These are phyloP conservation scores for Colius striatus DNA, from an alignment of 2,113 vertebrate genomes.

Conservation along the genomic window DNA sequence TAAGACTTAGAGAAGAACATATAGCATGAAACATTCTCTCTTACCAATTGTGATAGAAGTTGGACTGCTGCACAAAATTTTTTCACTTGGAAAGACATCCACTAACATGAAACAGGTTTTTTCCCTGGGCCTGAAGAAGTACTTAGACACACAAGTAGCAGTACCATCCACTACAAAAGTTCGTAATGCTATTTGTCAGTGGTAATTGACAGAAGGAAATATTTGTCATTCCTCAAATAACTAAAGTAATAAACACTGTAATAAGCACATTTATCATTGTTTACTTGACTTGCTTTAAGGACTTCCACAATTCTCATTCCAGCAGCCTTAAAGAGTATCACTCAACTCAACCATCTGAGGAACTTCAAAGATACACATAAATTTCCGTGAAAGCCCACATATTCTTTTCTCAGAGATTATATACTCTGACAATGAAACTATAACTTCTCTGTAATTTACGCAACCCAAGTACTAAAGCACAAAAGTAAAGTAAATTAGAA, in stretches of 20 bases:
- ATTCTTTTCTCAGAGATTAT: neutral
- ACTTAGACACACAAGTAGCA: neutral
- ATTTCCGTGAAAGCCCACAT: neutral
- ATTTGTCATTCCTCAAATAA: neutral
- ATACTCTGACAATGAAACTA: neutral
- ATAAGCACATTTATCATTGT: neutral
- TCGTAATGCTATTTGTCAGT: neutral
- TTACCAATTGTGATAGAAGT: neutral
- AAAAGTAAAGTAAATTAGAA: neutral
- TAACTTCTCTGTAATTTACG: neutral
- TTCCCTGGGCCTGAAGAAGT: neutral
- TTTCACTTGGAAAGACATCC: neutral
- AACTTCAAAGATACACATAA: neutral
- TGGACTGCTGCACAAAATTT: neutral
- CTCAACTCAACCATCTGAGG: rapidly evolving
- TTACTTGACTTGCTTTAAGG: neutral
- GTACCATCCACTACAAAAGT: neutral
- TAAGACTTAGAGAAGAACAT: neutral
- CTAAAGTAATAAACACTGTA: neutral
- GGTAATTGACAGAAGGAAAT: neutral
- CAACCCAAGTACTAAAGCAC: neutral
- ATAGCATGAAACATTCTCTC: neutral
- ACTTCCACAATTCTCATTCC: neutral
- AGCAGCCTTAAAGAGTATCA: neutral
- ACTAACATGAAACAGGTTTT: neutral